Evolutionary conservation across 2,888 invertebrate species (phyloP).

Genomic region (Tetheella fluctuosa): DNA sequence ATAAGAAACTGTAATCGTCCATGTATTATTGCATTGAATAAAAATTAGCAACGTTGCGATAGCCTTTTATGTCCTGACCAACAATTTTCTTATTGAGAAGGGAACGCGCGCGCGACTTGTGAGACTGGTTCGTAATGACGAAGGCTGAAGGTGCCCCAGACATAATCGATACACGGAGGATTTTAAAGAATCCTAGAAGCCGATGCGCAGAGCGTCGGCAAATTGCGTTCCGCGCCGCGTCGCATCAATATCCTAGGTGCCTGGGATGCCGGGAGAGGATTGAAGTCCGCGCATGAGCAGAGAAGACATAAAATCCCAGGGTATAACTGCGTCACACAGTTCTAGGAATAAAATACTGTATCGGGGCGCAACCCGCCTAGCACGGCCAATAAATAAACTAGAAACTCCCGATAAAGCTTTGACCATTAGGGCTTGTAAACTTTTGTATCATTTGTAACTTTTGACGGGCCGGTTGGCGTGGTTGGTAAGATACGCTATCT

Average conservation of each 20-base stretch:
- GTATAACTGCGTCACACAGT: neutral
- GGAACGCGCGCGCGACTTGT: neutral
- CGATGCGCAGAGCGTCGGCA: neutral
- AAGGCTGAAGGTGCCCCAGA: neutral
- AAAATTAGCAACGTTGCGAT: neutral
- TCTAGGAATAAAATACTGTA: neutral
- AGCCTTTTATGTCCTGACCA: neutral
- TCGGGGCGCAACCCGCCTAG: neutral
- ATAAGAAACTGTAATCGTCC: neutral
- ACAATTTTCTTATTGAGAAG: neutral
- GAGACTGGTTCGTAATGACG: neutral
- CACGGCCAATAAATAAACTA: too few species aligned
- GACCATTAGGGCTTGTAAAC: too few species aligned
- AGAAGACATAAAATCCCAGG: neutral
- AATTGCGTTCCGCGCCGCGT: neutral
- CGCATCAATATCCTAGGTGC: neutral
- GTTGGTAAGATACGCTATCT: too few species aligned
- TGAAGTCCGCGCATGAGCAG: neutral
- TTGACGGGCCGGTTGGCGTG: too few species aligned
- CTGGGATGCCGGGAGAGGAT: neutral
- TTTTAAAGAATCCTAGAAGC: neutral
- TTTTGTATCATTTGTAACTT: too few species aligned
- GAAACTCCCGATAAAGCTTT: too few species aligned
- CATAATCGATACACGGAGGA: neutral
- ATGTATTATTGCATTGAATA: neutral